Conservation (phyloP, 2,113 vertebrate species). For the Heterotilapia buettikoferi region DNA sequence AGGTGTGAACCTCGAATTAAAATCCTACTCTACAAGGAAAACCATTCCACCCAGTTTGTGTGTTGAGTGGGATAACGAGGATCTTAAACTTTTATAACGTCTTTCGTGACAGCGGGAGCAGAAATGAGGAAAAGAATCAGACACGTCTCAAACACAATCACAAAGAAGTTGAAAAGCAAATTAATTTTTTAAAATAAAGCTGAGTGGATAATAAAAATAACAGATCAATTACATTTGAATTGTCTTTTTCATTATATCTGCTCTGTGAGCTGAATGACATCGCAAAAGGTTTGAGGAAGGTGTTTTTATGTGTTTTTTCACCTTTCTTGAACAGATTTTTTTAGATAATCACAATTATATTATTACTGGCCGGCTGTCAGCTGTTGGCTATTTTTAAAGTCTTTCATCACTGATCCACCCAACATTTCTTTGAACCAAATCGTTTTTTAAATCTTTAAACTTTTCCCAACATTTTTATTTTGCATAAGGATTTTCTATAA, state of each 20-base stretch:
- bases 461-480: neutral
- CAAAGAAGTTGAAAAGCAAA: neutral
- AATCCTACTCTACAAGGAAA: neutral
- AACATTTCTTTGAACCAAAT: neutral
- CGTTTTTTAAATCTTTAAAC: neutral
- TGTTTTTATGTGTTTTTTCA: too few relatives aligned
- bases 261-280: neutral
- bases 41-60: neutral
- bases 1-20: constrained; percentile 60
- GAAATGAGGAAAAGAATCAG: neutral
- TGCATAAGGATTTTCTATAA: neutral
- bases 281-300: neutral
- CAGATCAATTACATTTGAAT: neutral
- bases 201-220: neutral
- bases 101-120: neutral
- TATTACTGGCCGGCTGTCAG: neutral
- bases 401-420: neutral
- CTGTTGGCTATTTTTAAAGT: neutral
- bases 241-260: neutral
- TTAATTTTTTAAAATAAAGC: neutral
- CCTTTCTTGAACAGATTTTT: neutral
- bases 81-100: neutral
- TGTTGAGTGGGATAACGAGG: neutral
- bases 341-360: neutral
- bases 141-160: neutral